Evolutionary conservation across 1,140 invertebrate species (phyloP).

Genomic region (Megathymus violae): DNA sequence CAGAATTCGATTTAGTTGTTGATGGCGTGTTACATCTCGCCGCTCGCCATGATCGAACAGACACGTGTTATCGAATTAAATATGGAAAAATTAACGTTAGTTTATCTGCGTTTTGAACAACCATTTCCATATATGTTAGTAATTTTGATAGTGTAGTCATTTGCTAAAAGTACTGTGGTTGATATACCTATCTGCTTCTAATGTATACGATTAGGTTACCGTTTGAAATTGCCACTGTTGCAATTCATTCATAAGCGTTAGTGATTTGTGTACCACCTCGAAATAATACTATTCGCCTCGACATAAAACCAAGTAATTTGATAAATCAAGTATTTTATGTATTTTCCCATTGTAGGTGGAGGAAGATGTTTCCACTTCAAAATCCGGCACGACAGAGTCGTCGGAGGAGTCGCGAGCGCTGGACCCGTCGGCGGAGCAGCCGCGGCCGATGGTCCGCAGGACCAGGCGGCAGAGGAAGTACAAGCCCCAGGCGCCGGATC

Average conservation of each 20-base stretch:
- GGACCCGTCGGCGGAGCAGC: constrained; percentile 48
- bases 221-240: too few relatives aligned
- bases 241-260: too few relatives aligned
- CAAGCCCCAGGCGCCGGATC: constrained; percentile 72
- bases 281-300: too few relatives aligned
- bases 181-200: too few relatives aligned
- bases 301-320: too few relatives aligned
- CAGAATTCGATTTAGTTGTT: background rate
- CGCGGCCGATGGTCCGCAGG: constrained; percentile 39
- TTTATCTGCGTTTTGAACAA: too few relatives aligned
- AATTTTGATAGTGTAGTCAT: constrained; percentile 3
- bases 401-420: constrained; percentile 53
- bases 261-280: too few relatives aligned
- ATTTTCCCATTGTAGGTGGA: constrained; percentile 54
- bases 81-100: too few relatives aligned
- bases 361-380: constrained; percentile 70
- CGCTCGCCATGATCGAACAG: background rate
- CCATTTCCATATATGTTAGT: background rate
- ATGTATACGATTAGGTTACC: too few relatives aligned
- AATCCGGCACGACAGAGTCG: constrained; percentile 53
- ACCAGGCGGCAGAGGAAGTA: constrained; percentile 59
- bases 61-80: background rate
- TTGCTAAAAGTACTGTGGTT: too few relatives aligned
- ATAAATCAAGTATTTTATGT: too few relatives aligned
- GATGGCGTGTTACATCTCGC: background rate